Evolutionary conservation across 2,113 vertebrate species (phyloP).

Genomic region (Seriola aureovittata): DNA sequence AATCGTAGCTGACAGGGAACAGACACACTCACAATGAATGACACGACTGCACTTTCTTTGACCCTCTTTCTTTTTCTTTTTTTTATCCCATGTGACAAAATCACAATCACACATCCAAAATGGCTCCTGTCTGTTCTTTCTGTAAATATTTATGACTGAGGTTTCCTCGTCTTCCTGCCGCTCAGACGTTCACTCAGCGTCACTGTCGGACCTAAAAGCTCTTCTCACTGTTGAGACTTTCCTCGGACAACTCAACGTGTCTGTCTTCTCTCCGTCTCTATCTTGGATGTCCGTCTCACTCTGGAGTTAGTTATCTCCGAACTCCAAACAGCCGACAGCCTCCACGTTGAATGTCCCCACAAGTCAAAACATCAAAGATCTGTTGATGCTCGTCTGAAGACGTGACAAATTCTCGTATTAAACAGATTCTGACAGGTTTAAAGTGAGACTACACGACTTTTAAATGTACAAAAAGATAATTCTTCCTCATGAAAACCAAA

Average conservation of each 20-base stretch:
- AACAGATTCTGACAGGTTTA: too few relatives aligned
- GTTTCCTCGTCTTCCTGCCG: conserved; percentile 16
- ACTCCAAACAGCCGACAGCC: too few relatives aligned
- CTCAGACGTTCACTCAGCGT: conserved; percentile 21
- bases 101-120: neutral
- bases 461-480: too few relatives aligned
- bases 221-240: neutral
- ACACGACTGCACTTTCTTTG: neutral
- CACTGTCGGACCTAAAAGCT: conserved; percentile 29
- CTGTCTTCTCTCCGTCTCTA: neutral
- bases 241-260: neutral
- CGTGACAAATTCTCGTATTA: too few relatives aligned
- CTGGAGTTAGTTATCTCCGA: too few relatives aligned
- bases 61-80: conserved; percentile 1
- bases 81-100: neutral
- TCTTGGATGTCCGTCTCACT: too few relatives aligned
- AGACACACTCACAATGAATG: neutral
- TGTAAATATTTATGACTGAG: conserved; percentile 58
- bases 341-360: too few relatives aligned
- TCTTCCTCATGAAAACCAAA: too few relatives aligned
- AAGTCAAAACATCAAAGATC: too few relatives aligned
- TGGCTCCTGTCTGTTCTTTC: conserved; percentile 31
- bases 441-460: too few relatives aligned
- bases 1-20: neutral
- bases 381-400: too few relatives aligned